Evolutionary conservation across 1,140 invertebrate species (phyloP).

Genomic region (Pantala flavescens): DNA sequence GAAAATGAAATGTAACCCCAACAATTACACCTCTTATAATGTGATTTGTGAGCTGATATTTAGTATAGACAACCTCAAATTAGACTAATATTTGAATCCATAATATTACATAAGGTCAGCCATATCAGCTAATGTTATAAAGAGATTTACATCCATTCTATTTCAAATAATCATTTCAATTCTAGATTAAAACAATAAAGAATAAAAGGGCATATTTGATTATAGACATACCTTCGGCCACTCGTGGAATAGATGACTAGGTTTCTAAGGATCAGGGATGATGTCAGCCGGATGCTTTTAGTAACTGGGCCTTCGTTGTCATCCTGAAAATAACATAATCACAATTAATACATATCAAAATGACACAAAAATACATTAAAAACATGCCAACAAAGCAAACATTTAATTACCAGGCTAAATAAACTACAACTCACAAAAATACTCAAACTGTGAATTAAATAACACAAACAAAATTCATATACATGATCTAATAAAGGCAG

Average conservation of each 20-base stretch:
- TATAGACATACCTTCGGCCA: slow-evolving; percentile 63
- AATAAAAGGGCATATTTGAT: too few species aligned
- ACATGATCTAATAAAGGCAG: too few species aligned
- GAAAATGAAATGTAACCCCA: too few species aligned
- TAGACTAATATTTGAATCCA: too few species aligned
- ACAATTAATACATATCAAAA: slow-evolving; percentile 12
- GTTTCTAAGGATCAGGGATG: slow-evolving; percentile 92
- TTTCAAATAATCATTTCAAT: too few species aligned
- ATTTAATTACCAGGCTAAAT: not conserved
- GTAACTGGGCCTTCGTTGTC: slow-evolving; percentile 97
- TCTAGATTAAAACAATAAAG: too few species aligned
- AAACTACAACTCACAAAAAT: not conserved
- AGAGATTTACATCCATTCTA: too few species aligned
- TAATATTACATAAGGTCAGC: too few species aligned
- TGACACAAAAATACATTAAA: not conserved
- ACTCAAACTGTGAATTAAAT: not conserved
- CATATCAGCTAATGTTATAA: too few species aligned
- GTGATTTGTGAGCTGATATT: too few species aligned
- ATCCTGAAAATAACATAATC: slow-evolving; percentile 54
- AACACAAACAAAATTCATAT: not conserved
- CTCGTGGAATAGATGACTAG: slow-evolving; percentile 86
- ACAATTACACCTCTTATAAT: too few species aligned
- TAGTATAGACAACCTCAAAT: too few species aligned
- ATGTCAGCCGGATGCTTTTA: slow-evolving; percentile 94
- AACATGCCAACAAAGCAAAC: not conserved